Evolutionary conservation across 2,113 vertebrate species (phyloP).

Genomic region (Scopus umbretta): DNA sequence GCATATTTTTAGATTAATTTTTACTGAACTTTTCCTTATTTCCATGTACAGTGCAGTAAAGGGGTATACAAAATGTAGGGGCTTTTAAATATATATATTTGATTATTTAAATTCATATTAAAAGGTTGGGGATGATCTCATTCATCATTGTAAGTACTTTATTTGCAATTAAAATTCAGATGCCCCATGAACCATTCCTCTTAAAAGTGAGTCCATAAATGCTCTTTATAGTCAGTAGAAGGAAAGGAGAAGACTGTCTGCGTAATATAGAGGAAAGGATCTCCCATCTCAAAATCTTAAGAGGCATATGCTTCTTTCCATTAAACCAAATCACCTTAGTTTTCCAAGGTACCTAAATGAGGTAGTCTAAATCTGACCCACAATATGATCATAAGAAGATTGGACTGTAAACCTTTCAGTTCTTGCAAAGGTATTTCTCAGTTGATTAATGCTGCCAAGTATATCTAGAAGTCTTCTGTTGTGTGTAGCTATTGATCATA

Average conservation of each 20-base stretch:
- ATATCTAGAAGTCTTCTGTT: neutral
- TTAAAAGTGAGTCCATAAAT: neutral
- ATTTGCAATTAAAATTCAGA: neutral
- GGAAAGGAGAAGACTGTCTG: neutral
- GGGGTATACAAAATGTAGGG: neutral
- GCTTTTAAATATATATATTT: neutral
- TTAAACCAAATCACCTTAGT: neutral
- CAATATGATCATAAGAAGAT: neutral
- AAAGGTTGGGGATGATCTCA: neutral
- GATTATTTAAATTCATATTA: neutral
- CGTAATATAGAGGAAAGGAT: neutral
- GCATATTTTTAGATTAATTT: neutral
- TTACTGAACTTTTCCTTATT: neutral
- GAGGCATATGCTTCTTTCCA: neutral
- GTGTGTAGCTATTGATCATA: constrained; percentile 8
- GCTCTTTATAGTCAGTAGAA: neutral
- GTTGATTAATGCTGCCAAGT: neutral
- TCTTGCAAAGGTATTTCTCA: neutral
- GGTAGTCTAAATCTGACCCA: neutral
- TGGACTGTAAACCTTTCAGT: constrained; percentile 22
- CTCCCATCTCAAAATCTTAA: neutral
- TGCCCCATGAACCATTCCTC: neutral
- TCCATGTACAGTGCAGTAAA: neutral
- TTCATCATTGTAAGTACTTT: neutral
- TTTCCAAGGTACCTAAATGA: neutral